Percentiles rank a stretch among this genome's conserved stretches.
phyloP scores from a whole-genome alignment of 2,797 vertebrate species.

The Somateria mollissima region DNA sequence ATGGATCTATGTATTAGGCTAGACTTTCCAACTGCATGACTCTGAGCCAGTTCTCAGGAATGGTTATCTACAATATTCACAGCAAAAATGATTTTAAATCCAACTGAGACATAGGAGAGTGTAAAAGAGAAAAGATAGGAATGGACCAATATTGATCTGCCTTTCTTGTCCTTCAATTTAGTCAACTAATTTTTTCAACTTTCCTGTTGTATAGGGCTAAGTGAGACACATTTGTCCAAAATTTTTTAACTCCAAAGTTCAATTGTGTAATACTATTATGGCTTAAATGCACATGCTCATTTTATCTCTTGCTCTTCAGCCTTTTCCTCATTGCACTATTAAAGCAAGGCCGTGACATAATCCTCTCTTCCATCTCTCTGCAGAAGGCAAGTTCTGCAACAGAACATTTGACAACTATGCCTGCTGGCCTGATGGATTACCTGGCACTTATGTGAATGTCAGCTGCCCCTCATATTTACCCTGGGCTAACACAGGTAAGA shows the following conservation, averaged over 20 bases:
- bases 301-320: neutral
- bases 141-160: neutral
- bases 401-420: conserved; percentile 82
- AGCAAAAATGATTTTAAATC: neutral
- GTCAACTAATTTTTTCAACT: neutral
- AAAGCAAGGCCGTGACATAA: neutral
- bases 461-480: conserved; percentile 86
- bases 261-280: neutral
- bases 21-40: neutral
- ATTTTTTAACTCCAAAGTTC: neutral
- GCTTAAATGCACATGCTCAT: neutral
- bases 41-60: neutral
- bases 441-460: conserved; percentile 82
- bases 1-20: conserved; percentile 8
- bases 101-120: neutral
- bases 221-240: neutral
- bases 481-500: conserved; percentile 79
- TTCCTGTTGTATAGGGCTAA: neutral
- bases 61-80: neutral
- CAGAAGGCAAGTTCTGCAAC: conserved; percentile 81
- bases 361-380: neutral
- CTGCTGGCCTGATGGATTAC: conserved; percentile 83
- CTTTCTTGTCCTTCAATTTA: neutral
- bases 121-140: neutral
- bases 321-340: neutral